These are phyloP conservation scores for Merodon equestris DNA, from an alignment of 2,888 invertebrate genomes.

Conservation along the genomic window DNA sequence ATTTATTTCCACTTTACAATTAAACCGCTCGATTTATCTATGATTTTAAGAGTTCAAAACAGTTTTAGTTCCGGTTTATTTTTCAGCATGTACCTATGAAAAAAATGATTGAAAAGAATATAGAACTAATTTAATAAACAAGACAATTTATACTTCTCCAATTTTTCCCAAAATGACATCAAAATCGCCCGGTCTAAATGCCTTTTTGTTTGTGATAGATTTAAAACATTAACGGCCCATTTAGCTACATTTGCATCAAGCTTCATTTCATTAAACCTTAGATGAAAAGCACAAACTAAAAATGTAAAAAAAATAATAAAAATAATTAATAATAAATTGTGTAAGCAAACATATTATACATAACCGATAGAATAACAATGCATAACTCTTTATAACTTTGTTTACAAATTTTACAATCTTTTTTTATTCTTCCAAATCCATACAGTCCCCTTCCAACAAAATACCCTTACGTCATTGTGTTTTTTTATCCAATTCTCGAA, in stretches of 20 bases:
- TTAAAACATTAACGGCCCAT: conserved; percentile 97
- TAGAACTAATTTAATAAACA: conserved; percentile 10
- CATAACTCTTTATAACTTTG: too few species aligned
- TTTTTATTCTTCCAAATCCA: too few species aligned
- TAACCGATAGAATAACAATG: too few species aligned
- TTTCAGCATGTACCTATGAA: conserved; percentile 78
- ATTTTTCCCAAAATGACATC: conserved; percentile 97
- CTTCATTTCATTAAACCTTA: conserved; percentile 97
- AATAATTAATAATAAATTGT: too few species aligned
- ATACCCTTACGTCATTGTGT: too few species aligned
- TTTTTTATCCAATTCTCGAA: too few species aligned
- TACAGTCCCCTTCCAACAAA: too few species aligned
- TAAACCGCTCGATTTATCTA: conserved; percentile 52
- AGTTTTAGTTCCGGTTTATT: conserved; percentile 78
- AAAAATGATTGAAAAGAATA: too few species aligned
- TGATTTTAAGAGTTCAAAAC: too few species aligned
- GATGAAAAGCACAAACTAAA: conserved; percentile 96
- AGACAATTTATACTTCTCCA: conserved; percentile 88
- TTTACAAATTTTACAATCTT: too few species aligned
- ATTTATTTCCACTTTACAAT: neutral
- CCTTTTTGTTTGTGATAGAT: conserved; percentile 93
- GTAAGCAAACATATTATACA: too few species aligned
- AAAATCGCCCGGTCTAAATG: conserved; percentile 98
- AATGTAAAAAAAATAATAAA: too few species aligned
- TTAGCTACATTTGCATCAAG: conserved; percentile 96